Evolutionary conservation across 2,797 vertebrate genomes (phyloP).

Genomic region (Pseudomugil tenellus): DNA sequence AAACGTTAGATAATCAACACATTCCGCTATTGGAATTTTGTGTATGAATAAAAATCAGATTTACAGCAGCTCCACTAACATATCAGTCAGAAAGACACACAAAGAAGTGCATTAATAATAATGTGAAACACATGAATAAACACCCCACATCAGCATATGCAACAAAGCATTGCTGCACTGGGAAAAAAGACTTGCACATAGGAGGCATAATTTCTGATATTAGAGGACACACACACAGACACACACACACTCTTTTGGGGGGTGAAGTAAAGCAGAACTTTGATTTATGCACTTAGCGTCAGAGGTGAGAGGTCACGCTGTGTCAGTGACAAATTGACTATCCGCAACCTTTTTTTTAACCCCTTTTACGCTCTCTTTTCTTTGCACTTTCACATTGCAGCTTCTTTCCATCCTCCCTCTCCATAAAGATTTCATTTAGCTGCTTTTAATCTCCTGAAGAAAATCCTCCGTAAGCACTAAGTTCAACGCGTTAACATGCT

Average conservation of each 20-base stretch:
- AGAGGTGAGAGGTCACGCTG: constrained; percentile 53
- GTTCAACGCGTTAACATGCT: constrained; percentile 3
- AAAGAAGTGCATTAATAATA: constrained; percentile 31
- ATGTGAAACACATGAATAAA: constrained; percentile 40
- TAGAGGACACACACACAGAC: constrained; percentile 13
- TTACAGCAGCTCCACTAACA: constrained; percentile 28
- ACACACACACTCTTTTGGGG: constrained; percentile 5
- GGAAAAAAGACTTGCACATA: constrained; percentile 10
- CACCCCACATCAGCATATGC: constrained; percentile 1
- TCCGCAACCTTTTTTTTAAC: not conserved
- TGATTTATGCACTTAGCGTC: constrained; percentile 56
- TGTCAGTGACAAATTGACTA: constrained; percentile 33
- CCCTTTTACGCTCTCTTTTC: constrained; percentile 43
- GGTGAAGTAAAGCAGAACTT: constrained; percentile 36
- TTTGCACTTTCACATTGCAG: constrained; percentile 28
- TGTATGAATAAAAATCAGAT: constrained; percentile 54
- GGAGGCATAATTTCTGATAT: constrained; percentile 19
- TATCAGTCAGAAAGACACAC: constrained; percentile 22
- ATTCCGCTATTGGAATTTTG: constrained; percentile 31
- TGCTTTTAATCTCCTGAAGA: constrained; percentile 32
- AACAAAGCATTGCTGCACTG: constrained; percentile 11
- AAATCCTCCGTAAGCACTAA: constrained; percentile 26
- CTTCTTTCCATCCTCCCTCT: not conserved
- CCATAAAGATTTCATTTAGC: constrained; percentile 36
- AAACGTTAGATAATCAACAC: constrained; percentile 45